Evolutionary conservation across 2,888 invertebrate species (phyloP).

Genomic region (Apoda limacodes): DNA sequence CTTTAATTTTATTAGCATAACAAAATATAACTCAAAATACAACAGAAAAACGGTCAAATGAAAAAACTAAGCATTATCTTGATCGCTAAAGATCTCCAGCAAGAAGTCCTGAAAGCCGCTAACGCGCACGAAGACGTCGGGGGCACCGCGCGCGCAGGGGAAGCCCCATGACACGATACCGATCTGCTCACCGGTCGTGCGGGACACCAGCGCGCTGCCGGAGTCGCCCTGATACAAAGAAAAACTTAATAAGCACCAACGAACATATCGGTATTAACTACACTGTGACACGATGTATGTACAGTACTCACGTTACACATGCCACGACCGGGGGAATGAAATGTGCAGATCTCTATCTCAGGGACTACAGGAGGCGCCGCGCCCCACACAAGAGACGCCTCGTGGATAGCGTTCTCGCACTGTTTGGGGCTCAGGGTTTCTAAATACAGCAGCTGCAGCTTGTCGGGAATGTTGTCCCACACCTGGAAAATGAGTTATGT

Average conservation of each 20-base stretch:
- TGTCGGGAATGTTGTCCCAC: conserved; percentile 15
- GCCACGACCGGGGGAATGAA: conserved; percentile 24
- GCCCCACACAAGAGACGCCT: conserved; percentile 1
- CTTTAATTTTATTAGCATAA: too few species aligned
- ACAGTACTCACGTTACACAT: conserved; percentile 30
- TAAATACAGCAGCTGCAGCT: conserved; percentile 24
- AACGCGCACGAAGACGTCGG: conserved; percentile 24
- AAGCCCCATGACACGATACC: conserved; percentile 31
- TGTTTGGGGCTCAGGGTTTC: conserved; percentile 18
- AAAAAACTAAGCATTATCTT: neutral
- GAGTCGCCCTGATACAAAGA: too few species aligned
- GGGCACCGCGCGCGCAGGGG: conserved; percentile 25
- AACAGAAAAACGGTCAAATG: neutral
- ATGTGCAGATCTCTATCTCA: conserved; percentile 30
- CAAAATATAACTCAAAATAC: too few species aligned
- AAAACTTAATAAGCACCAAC: too few species aligned
- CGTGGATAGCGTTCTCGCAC: conserved; percentile 18
- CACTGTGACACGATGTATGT: too few species aligned
- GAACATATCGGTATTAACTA: too few species aligned
- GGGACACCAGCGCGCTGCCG: too few species aligned
- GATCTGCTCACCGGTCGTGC: too few species aligned
- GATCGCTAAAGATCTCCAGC: neutral
- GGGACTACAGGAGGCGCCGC: conserved; percentile 29
- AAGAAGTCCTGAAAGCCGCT: conserved; percentile 18
- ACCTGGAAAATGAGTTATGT: too few species aligned